Percentiles rank a stretch among this genome's conserved stretches.
Conservation (phyloP, 2,113 vertebrate species). For the Perca schrenkii region DNA sequence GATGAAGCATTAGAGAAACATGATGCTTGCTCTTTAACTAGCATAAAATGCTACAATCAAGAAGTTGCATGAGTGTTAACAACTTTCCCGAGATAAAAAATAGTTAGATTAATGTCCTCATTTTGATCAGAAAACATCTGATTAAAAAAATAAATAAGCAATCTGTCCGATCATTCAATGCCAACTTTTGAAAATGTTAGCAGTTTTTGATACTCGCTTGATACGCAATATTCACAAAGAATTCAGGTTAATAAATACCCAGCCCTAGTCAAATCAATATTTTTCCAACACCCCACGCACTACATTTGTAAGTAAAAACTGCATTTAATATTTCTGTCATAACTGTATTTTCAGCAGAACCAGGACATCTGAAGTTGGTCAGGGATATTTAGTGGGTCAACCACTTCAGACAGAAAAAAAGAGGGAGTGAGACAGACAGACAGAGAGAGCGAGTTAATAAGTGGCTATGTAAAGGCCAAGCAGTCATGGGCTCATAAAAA, state of each 20-base stretch:
- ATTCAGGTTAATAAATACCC: not conserved
- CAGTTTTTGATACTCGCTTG: no score
- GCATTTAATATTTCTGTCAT: no score
- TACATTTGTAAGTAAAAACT: not conserved
- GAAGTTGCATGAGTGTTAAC: no score
- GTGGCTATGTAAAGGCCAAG: slow-evolving; percentile 30
- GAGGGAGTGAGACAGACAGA: slow-evolving; percentile 2
- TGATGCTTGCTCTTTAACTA: no score
- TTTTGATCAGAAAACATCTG: no score
- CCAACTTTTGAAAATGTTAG: no score
- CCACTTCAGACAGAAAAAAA: slow-evolving; percentile 1
- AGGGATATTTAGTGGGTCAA: slow-evolving; percentile 44
- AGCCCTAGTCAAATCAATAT: not conserved
- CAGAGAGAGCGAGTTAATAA: slow-evolving; percentile 19
- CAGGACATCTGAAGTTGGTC: slow-evolving; percentile 44
- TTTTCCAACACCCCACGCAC: not conserved
- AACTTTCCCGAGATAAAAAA: no score
- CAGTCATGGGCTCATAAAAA: slow-evolving; percentile 45
- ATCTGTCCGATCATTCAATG: no score
- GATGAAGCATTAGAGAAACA: no score
- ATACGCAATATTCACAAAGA: not conserved
- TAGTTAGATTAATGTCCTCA: no score
- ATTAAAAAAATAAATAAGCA: no score
- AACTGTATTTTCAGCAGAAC: slow-evolving; percentile 4
- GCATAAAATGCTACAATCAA: no score